Base-by-base conservation (phyloP, 1,140 invertebrate genomes). In the Aphidius gifuensis region DNA sequence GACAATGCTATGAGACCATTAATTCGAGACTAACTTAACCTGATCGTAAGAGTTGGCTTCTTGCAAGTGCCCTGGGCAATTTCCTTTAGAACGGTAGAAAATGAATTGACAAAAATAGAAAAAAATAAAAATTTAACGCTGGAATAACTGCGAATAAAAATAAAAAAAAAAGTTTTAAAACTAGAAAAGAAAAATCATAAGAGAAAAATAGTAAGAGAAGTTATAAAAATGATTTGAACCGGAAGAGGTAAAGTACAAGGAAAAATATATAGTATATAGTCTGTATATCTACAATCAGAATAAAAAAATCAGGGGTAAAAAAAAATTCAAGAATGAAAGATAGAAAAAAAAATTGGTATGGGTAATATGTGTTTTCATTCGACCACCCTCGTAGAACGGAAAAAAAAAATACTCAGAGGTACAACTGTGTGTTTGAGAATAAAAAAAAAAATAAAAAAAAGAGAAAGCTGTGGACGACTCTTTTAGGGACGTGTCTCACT, bases 1-100 rank as follows among this genome's bases (percentile, higher is more conserved):
- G 57, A 66, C 64, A 66, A 66, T 66, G 64, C 64, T 60, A 38
- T 38, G 58, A 62, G 60, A 62, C 64, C 64, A 66, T 66, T 66
- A 66, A 66, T 66, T 60, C 61, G 60, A 55, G 38, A 40, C 23
- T 16, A 49, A 58, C 21, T 58, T 58, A 21, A 45, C 45, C 23
- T 9, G 46, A 47, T 39, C 21, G 9, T 8, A 16, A 6, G 53
- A 42, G 5, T 51, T 42, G 48, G 58, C 48, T 45, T 60, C 40
- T 51, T 21, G 51, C 43, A 55, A 64, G 49, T 64, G 62, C 62
- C 57, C 23, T 38, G 21, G 51, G 58, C 62, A 60, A 64, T 64
- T 64, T 64, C 48, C 58, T 46, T 54, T 46, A 42, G 45, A 32
- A 56, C 47, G 39, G 44, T 45, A 57, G 47, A 65, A 51, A 54